A percentile compares a stretch with the other conserved stretches of the same genome.
phyloP scores from a whole-genome alignment of 2,797 vertebrate species.

The Paramormyrops hopkinsi region DNA sequence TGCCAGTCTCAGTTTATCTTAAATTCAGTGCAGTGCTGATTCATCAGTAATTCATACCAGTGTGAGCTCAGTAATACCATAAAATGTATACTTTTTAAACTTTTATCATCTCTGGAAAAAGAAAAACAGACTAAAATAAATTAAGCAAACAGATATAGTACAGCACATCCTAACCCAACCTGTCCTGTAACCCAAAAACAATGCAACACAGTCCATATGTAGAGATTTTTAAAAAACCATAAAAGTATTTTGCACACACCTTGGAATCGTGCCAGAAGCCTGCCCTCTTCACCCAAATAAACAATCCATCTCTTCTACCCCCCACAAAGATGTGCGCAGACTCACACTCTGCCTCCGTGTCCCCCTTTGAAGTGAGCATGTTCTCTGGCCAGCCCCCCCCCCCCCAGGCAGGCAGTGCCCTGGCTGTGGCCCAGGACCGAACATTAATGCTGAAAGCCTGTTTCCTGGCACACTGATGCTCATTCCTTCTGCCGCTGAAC shows the following conservation, averaged over 20 bases:
- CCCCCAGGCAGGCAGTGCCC: neutral
- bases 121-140: conserved; percentile 35
- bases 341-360: neutral
- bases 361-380: neutral
- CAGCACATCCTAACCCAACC: conserved; percentile 25
- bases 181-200: conserved; percentile 26
- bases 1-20: neutral
- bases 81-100: conserved; percentile 39
- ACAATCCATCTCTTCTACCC: neutral
- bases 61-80: neutral
- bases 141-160: conserved; percentile 36
- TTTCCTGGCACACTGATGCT: neutral
- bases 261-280: neutral
- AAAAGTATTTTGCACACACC: neutral
- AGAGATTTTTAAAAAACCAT: neutral
- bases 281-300: neutral
- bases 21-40: neutral
- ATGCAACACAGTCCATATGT: neutral
- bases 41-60: neutral
- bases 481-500: neutral
- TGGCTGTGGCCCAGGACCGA: neutral
- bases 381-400: neutral
- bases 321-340: neutral
- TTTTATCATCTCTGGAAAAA: conserved; percentile 35
- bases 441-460: neutral